These are phyloP conservation scores for Dioctria rufipes DNA, from an alignment of 2,888 invertebrate species.

Conservation along the genomic window DNA sequence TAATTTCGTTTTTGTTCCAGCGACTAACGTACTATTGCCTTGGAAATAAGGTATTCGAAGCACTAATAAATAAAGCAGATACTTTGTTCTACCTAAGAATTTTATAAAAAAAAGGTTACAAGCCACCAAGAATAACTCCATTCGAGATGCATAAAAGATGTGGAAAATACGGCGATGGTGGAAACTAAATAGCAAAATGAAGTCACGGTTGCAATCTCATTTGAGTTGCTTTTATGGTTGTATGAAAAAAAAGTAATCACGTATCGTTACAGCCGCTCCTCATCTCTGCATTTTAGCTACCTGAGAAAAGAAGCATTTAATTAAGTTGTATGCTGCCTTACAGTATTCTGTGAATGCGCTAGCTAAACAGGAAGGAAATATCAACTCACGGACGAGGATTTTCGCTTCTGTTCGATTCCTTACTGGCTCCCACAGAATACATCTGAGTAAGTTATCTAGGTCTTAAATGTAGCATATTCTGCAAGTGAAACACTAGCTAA, in stretches of 20 bases:
- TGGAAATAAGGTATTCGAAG: background rate
- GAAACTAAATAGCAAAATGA: background rate
- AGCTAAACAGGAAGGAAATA: slow-evolving; percentile 23
- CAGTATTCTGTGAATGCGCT: background rate
- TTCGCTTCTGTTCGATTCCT: background rate
- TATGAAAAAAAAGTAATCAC: slow-evolving; percentile 15
- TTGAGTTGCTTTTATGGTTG: slow-evolving; percentile 13
- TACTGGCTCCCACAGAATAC: background rate
- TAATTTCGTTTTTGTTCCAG: background rate
- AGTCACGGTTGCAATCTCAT: slow-evolving; percentile 32
- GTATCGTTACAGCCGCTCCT: background rate
- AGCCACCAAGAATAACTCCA: background rate
- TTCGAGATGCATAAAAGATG: background rate
- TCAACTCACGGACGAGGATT: slow-evolving; percentile 8
- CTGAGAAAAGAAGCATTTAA: slow-evolving; percentile 24
- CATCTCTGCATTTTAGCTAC: slow-evolving; percentile 22
- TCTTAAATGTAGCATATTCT: background rate
- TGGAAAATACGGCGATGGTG: background rate
- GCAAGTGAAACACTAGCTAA: background rate
- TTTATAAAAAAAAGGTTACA: background rate
- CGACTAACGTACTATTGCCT: background rate
- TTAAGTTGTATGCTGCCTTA: slow-evolving; percentile 8
- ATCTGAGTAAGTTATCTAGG: background rate
- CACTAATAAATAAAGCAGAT: background rate
- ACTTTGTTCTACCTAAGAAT: background rate